Base-by-base conservation (phyloP, 2,888 invertebrate genomes). In the Marronus borbonicus region DNA sequence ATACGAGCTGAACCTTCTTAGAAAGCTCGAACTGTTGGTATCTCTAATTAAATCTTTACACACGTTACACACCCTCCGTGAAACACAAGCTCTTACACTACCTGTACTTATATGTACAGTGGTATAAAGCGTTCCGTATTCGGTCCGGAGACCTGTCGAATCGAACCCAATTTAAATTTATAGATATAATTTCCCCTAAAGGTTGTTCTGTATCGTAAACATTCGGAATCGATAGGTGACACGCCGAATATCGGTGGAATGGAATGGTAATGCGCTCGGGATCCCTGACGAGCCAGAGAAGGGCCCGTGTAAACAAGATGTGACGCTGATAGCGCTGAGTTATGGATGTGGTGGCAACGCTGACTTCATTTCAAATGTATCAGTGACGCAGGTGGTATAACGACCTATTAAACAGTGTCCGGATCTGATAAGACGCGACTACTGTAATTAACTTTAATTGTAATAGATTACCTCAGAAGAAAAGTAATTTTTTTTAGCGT, bases 361-460 rank as follows among this genome's bases (percentile, higher is more conserved):
- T 77, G 81, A 82, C 84, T 84, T 84, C 83, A 84, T 84, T 84
- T 81, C 79, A 79, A 83, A 84, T 82, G 83, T 84, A 84, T 84
- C 83, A 78, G 81, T 83, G 81, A 82, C 81, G 82, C 84, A 84
- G 85, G 85, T 84, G 85, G 84, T 82, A 83, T 83, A 85, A 84
- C 83, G 83, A 83, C 82, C 83, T 83, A 83, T 84, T 84, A 85
- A 84, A 83, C 84, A 81, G 81, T 82, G 81, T 81, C 84, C 82
- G 81, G 83, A 84, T 84, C 84, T 82, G 84, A 84, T 85, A 83
- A 82, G 82, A 81, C 78, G 81, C 81, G 81, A 82, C 83, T 80
- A 78, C 80, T 80, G 83, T 84, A 85, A 85, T 85, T 84, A 85
- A 84, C 80, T 82, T 84, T 85, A 85, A 85, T 84, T 84, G 85